These are phyloP conservation scores for Tetrapedia diversipes DNA, from an alignment of 2,888 invertebrate genomes.

Conservation along the genomic window DNA sequence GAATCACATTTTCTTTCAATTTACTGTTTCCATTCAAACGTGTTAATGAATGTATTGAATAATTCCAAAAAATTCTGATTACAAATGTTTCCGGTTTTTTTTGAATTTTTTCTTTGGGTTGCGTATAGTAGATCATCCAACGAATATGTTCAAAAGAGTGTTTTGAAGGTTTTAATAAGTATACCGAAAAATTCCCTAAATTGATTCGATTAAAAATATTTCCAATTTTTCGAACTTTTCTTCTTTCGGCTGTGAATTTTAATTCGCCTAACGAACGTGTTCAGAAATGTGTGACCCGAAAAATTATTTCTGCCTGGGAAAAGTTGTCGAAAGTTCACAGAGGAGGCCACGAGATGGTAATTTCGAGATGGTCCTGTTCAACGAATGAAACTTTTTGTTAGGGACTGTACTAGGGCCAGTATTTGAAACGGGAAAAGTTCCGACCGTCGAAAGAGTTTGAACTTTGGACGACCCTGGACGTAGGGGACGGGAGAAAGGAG, in stretches of 20 bases:
- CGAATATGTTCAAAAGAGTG: background rate
- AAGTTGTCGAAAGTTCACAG: background rate
- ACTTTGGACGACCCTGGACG: slow-evolving; percentile 65
- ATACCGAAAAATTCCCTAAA: too few relatives aligned
- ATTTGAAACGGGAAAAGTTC: slow-evolving; percentile 69
- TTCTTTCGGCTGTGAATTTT: background rate
- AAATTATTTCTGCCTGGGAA: background rate
- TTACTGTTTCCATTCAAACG: background rate
- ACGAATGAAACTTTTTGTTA: slow-evolving; percentile 45
- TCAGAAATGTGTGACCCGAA: background rate
- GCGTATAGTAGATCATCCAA: background rate
- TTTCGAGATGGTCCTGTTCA: slow-evolving; percentile 3
- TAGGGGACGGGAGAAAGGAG: slow-evolving; percentile 61
- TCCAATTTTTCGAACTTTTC: background rate
- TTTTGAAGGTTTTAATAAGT: too few relatives aligned
- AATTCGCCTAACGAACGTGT: background rate
- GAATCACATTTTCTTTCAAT: background rate
- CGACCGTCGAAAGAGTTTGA: slow-evolving; percentile 65
- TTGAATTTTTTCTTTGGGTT: background rate
- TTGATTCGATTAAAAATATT: background rate
- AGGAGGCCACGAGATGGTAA: background rate
- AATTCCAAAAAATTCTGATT: background rate
- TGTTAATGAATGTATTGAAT: background rate
- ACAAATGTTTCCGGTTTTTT: background rate
- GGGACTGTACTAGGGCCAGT: slow-evolving; percentile 58